Base-by-base conservation (phyloP, 2,797 vertebrate species). In the Sebastes diploproa region DNA sequence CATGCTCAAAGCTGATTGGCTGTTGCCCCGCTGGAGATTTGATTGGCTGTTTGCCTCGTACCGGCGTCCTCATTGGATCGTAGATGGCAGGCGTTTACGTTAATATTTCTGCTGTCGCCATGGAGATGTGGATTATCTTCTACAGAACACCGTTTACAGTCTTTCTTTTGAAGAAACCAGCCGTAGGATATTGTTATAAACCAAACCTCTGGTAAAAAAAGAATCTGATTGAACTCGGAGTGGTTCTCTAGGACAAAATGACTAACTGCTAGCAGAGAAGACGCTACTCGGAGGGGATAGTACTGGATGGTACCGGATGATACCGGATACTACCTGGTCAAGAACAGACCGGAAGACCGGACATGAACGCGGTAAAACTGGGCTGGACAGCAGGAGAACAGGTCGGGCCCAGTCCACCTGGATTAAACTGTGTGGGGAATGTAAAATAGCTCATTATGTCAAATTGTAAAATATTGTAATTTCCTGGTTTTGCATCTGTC, bases 161-260 rank as follows among this genome's bases (percentile, higher is more conserved):
- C 8, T 55, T 55, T 23, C 38, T 25, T 25, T 22, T 23, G 8
- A 10, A 18, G 46, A 50, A 16, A 20, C 8, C 18, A 63, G 32
- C 32, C 0, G n/a, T 4, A 1, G 12, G 11, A 13, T 7, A 2
- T 13, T 14, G n/a, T 36, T 14, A 4, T 0, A 34, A 62, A 62
- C 20, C 2, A 62, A 30, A 9, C 36, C 12, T 38, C 34, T 38
- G 36, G 36, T 13, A 38, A 38, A 38, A 38, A 13, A 38, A 36
- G 0, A 29, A 60, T 3, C 11, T 2, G n/a, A 64, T 42, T 10
- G 16, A 10, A 25, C 7, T 14, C 2, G 8, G 34, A 42, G 34
- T 64, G 34, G 13, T 25, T 64, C 34, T 42, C 13, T 14, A 1
- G 8, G 34, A 16, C 7, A 3, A 38, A 1, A 18, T 4, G 27